Evolutionary conservation across 2,888 invertebrate species (phyloP), one percentile per base, ranked within the genome.

Genomic region (Adelphocoris suturalis): DNA sequence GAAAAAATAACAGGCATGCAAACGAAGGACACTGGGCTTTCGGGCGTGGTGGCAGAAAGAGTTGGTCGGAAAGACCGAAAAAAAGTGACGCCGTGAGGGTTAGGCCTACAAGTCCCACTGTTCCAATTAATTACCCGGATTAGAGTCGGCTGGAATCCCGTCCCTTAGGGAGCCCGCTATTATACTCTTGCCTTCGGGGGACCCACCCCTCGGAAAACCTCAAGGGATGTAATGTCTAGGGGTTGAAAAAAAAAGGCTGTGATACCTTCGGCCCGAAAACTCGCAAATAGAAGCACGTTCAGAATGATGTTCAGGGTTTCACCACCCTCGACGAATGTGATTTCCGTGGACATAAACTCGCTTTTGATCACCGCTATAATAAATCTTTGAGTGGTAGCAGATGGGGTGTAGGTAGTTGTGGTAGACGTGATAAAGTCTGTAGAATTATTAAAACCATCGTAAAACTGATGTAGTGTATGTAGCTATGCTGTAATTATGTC

Each of bases 121-220:
- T 68, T 68, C 68, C 68, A 68, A 68, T 68, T 68, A 68, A 68
- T 68, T 68, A 68, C 68, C 68, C 68, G 68, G 68, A 68, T 68
- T 68, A 68, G 68, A 68, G 68, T 68, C 68, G 68, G 68, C 19
- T 23, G 68, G 68, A 27, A 19, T 68, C 68, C 11, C 23, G 19
- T 68, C 27, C 68, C 68, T 23, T 3, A 23, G 23, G 68, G 68
- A 68, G 23, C 12, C n/a, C 23, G 68, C 68, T 68, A 68, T 68
- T 68, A 68, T 68, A 68, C 68, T 68, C 23, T 3, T 23, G n/a
- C 19, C 68, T 23, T 19, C 27, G 19, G 19, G 68, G 68, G 57
- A 16, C 57, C 7, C 19, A n/a, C 23, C 68, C 68, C 68, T 52
- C 52, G 68, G 23, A 68, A 68, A 68, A 19, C 68, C 68, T 68